Base-by-base conservation (phyloP, 2,113 vertebrate species). In the Puffinus mauretanicus region DNA sequence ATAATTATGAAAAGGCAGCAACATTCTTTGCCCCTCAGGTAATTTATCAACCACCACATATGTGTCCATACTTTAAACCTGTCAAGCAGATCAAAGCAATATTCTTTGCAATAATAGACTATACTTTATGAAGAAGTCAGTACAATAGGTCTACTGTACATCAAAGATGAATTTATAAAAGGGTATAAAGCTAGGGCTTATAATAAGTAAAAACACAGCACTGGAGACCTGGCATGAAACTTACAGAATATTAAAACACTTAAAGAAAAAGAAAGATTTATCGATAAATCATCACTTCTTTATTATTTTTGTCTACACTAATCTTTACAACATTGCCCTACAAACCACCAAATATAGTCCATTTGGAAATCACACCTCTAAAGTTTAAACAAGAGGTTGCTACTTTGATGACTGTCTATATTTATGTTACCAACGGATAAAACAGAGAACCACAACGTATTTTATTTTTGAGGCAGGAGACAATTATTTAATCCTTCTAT, bases 71-170 rank as follows among this genome's bases (percentile, higher is more conserved):
- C 34, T 89, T 77, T 62, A 95, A 95, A 92, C 55, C 93, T 96
- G 95, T 93, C 96, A 93, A 85, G 91, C 25, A 96, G 95, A 97
- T 97, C 96, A 97, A 97, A 97, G 97, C 73, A 87, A 91, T 89
- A 94, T 76, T 94, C 81, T 95, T 69, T 79, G 81, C 75, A 93
- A 76, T 89, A 96, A 95, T 29, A 91, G 80, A 86, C 64, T 71
- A 84, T 52, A 73, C 70, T 90, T 95, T 91, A 87, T 85, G 86
- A 97, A 94, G 80, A 93, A 91, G 40, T 72, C 73, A 46, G 81
- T 82, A 94, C 73, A 96, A 96, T 73, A 92, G 57, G 47, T 82
- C 75, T 91, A 94, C 93, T 93, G 83, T 82, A 96, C 94, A 97
- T 97, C 95, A 96, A 97, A 97, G 97, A 94, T 90, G 44, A 80